phyloP scores from a whole-genome alignment of 2,113 vertebrate species.

The Hymenochirus boettgeri region DNA sequence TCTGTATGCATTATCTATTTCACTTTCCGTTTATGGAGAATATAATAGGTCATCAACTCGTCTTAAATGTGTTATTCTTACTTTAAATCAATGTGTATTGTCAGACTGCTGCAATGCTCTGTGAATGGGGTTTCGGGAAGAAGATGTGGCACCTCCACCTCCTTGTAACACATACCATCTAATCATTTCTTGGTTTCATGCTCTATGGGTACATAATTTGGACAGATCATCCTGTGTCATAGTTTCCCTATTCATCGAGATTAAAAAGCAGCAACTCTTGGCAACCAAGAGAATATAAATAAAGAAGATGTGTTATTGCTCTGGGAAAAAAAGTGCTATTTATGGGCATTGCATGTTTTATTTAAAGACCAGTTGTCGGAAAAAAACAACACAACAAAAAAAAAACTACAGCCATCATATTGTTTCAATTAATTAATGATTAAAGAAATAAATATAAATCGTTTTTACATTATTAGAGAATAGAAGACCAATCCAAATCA shows the following conservation, averaged over 20 bases:
- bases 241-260: background rate
- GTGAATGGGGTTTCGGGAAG: no score
- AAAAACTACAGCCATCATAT: no score
- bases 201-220: background rate
- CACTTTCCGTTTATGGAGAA: no score
- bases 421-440: background rate
- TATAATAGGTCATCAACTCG: no score
- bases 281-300: background rate
- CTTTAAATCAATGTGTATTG: no score
- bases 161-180: background rate
- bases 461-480: no score
- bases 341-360: slow-evolving; percentile 6
- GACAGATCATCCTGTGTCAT: background rate
- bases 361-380: slow-evolving; percentile 13
- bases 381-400: background rate
- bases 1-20: no score
- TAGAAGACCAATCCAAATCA: no score
- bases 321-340: slow-evolving; percentile 17
- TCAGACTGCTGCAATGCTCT: no score
- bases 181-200: background rate
- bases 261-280: slow-evolving; percentile 7
- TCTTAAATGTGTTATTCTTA: no score
- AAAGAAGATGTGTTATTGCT: slow-evolving; percentile 9
- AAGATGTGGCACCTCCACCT: background rate
- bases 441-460: no score